Percentiles rank a stretch among this genome's conserved stretches.
Evolutionary conservation across 1,140 invertebrate species (phyloP).

Genomic region (Caligus rogercresseyi): DNA sequence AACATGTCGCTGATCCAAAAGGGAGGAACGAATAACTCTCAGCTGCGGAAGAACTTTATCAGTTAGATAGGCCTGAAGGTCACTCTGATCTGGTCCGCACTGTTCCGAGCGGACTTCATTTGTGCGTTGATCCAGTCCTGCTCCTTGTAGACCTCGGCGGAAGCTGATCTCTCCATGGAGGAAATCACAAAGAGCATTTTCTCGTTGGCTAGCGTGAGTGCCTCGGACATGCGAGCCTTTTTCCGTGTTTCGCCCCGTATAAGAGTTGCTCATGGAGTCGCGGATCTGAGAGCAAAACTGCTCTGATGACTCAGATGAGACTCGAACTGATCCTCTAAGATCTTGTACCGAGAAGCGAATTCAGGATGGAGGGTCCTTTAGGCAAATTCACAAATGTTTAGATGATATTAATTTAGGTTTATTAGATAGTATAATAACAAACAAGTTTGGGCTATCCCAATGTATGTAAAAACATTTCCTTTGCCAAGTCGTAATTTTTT

Average conservation of each 20-base stretch:
- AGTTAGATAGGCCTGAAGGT: background rate
- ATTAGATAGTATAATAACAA: too few species aligned
- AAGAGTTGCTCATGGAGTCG: background rate
- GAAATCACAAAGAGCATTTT: background rate
- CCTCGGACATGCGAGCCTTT: background rate
- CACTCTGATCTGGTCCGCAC: background rate
- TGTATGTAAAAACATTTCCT: too few species aligned
- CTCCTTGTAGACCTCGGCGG: background rate
- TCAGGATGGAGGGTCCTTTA: background rate
- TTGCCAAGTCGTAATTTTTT: too few species aligned
- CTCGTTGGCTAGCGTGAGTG: background rate
- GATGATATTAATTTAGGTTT: too few species aligned
- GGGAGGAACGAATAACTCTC: background rate
- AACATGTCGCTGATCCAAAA: background rate
- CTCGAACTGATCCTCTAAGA: background rate
- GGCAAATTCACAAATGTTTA: too few species aligned
- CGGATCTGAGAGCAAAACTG: background rate
- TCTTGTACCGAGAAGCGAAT: background rate
- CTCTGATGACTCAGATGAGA: background rate
- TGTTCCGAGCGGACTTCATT: background rate
- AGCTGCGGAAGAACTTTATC: background rate
- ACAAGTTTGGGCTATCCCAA: too few species aligned
- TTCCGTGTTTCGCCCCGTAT: background rate
- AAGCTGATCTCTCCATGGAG: background rate
- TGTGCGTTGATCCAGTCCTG: background rate